A percentile compares a stretch with the other conserved stretches of the same genome.
Evolutionary conservation across 2,888 invertebrate species (phyloP).

Genomic region (Drosophila subsilvestris): DNA sequence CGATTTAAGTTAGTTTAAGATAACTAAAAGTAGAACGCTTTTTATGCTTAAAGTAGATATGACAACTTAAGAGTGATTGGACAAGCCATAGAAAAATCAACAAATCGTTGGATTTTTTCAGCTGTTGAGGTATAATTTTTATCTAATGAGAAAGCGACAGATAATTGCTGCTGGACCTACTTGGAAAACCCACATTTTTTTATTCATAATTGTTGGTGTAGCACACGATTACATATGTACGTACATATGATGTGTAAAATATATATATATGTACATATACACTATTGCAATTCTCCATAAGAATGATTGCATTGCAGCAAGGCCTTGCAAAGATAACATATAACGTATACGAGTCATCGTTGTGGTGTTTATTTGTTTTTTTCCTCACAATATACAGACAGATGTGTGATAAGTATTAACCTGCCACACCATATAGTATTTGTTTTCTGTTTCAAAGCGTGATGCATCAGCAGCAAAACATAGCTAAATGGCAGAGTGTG

Average conservation of each 20-base stretch:
- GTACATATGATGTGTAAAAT: background rate
- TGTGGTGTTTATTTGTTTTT: background rate
- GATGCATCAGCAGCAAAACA: background rate
- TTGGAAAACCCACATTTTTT: too few relatives aligned
- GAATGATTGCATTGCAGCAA: background rate
- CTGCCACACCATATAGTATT: background rate
- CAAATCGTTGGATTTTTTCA: too few relatives aligned
- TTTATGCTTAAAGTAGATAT: too few relatives aligned
- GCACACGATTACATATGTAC: too few relatives aligned
- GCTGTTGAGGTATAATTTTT: too few relatives aligned
- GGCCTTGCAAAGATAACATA: background rate
- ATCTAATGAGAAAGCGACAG: too few relatives aligned
- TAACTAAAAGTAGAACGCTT: too few relatives aligned
- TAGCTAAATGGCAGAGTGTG: background rate
- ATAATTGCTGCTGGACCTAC: too few relatives aligned
- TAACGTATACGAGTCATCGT: background rate
- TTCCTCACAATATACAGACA: background rate
- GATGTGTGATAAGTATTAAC: background rate
- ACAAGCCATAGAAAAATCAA: background rate
- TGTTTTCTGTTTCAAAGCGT: background rate
- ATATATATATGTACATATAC: background rate
- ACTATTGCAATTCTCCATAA: background rate
- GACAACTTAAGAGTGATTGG: background rate
- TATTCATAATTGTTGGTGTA: too few relatives aligned
- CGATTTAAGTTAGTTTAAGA: too few relatives aligned